Evolutionary conservation across 2,113 vertebrate species (phyloP).

Genomic region (Progne subis): DNA sequence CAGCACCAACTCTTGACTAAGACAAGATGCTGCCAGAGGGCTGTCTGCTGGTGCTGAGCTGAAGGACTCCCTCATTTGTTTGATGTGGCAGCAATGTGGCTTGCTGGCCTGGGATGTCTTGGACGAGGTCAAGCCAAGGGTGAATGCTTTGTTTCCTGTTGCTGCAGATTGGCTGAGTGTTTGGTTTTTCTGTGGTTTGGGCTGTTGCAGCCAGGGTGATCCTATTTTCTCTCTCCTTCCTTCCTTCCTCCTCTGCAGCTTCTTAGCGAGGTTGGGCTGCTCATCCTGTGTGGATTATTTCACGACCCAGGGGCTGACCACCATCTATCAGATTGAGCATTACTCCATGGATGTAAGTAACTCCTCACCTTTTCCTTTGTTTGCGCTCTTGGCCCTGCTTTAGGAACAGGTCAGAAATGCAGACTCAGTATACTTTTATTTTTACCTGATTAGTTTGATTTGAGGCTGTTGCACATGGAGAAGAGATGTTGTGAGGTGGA

Average conservation of each 20-base stretch:
- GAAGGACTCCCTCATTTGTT: background rate
- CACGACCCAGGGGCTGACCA: slow-evolving; percentile 98
- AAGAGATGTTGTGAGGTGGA: background rate
- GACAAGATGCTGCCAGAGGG: background rate
- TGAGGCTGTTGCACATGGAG: background rate
- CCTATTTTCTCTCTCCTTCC: slow-evolving; percentile 79
- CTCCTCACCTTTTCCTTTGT: slow-evolving; percentile 63
- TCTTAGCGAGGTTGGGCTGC: slow-evolving; percentile 98
- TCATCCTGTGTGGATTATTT: slow-evolving; percentile 99
- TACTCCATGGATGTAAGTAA: slow-evolving; percentile 99
- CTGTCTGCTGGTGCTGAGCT: background rate
- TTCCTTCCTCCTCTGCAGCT: slow-evolving; percentile 83
- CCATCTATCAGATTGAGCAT: slow-evolving; percentile 99
- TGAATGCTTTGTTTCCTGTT: slow-evolving; percentile 53
- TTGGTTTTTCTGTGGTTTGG: slow-evolving; percentile 75
- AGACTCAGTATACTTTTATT: background rate
- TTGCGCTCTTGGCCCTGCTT: slow-evolving; percentile 43
- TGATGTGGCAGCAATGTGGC: background rate
- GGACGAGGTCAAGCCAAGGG: slow-evolving; percentile 37
- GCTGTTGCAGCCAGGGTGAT: slow-evolving; percentile 82
- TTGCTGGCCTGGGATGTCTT: slow-evolving; percentile 27
- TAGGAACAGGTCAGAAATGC: slow-evolving; percentile 24
- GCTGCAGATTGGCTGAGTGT: slow-evolving; percentile 71
- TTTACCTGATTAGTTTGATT: background rate
- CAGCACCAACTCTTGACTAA: background rate